Percentiles rank a stretch among this genome's conserved stretches.
Evolutionary conservation across 2,113 vertebrate species (phyloP).

Genomic region (Siniperca knerii): DNA sequence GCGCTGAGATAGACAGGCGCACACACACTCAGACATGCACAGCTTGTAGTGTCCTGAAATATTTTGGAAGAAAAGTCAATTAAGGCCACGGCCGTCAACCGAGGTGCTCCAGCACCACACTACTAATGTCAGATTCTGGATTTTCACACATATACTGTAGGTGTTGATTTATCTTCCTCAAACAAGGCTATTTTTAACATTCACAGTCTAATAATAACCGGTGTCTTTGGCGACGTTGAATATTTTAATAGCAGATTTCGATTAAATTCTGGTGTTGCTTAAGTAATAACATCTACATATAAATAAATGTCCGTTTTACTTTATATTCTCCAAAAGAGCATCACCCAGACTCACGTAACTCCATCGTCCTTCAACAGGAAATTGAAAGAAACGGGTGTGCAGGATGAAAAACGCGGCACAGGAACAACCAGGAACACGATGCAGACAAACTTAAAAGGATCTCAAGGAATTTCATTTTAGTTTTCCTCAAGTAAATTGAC

Average conservation of each 20-base stretch:
- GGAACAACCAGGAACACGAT: no score
- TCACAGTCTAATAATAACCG: background rate
- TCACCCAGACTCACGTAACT: background rate
- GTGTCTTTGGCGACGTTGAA: background rate
- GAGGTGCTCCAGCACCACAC: background rate
- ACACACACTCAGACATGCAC: conserved; percentile 55
- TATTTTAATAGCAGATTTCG: background rate
- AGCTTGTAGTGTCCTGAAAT: conserved; percentile 61
- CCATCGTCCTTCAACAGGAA: no score
- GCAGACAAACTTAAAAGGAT: background rate
- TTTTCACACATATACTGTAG: background rate
- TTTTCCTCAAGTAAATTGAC: background rate
- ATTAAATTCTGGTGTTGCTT: background rate
- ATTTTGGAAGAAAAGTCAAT: conserved; percentile 55
- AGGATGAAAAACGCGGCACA: background rate
- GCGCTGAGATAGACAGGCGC: conserved; percentile 52
- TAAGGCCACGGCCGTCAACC: conserved; percentile 23
- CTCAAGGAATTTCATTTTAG: background rate
- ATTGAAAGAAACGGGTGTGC: background rate
- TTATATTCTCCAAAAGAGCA: no score
- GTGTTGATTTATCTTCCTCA: background rate
- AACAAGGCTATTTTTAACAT: background rate
- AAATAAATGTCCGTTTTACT: background rate
- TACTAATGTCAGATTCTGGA: background rate
- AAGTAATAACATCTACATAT: background rate